Conservation (phyloP, 2,888 invertebrate genomes). For the Apamea sordens region DNA sequence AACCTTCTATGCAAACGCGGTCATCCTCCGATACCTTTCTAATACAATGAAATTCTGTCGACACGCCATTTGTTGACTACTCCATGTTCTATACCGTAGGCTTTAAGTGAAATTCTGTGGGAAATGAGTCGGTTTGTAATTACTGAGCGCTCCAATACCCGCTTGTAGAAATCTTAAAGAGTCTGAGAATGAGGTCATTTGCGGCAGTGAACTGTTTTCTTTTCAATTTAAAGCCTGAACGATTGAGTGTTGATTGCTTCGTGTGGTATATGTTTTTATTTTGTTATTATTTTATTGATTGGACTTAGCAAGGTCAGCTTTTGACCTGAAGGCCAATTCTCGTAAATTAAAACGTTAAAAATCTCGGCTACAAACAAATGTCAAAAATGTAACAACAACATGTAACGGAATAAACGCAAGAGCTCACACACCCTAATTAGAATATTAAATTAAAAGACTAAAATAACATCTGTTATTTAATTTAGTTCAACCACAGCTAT, state of each 20-base stretch:
- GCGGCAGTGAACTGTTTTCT: constrained; percentile 47
- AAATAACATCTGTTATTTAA: too few species aligned
- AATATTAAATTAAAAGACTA: too few species aligned
- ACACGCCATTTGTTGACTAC: constrained; percentile 14
- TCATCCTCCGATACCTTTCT: background rate
- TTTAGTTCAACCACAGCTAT: too few species aligned
- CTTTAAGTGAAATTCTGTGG: constrained; percentile 56
- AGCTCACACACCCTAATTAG: too few species aligned
- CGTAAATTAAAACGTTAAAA: too few species aligned
- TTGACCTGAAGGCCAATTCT: too few species aligned
- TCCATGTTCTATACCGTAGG: constrained; percentile 39
- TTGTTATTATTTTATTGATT: background rate
- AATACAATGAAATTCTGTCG: background rate
- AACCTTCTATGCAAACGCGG: background rate
- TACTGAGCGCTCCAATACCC: constrained; percentile 49
- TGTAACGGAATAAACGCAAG: too few species aligned
- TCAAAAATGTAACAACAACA: too few species aligned
- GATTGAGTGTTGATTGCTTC: constrained; percentile 24
- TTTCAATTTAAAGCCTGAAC: constrained; percentile 43
- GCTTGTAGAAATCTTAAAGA: constrained; percentile 37
- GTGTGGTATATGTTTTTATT: constrained; percentile 23
- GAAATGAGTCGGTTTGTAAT: constrained; percentile 59
- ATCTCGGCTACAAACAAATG: too few species aligned
- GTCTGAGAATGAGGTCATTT: constrained; percentile 50
- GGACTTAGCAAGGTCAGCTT: background rate